Evolutionary conservation across 2,888 invertebrate genomes (phyloP), one percentile per base, ranked within the genome.

Genomic region (Camponotus fellah): DNA sequence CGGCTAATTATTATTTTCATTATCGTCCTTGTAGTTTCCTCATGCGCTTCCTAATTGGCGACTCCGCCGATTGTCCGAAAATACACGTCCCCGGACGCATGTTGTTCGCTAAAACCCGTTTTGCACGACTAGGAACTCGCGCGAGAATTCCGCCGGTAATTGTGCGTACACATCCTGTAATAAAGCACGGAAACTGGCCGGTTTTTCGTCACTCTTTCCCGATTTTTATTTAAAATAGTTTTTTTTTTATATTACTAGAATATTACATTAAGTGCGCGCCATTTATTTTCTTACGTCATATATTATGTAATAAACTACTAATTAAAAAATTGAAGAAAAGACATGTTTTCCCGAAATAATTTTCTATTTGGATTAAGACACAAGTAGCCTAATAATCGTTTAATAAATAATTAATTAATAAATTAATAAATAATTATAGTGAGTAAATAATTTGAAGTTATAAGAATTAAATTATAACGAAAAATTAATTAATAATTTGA

Each of bases 1-100:
- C 12, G 46, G 79, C 34, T 71, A 80, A 80, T 80, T 80, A 71
- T 71, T 71, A 80, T 80, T 80, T 80, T 80, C 79, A 80, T 80
- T 80, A 71, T 60, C 60, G 71, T 46, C 71, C 79, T 80, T 80
- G 71, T 60, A 80, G 46, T 60, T 80, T 71, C 46, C 71, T 71
- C 79, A 80, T 34, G 60, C 60, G 71, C 71, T 60, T 60, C 60
- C 79, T 80, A 80, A 80, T 80, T 80, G 71, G 79, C 60, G 79
- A 71, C 26, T 60, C 46, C 37, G 12, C 46, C 46, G 60, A 60
- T 80, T 80, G 71, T 17, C 21, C 71, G 34, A 43, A 34, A 71
- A 79, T 60, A 60, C 79, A 60, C 17, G 60, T 80, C 71, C 71
- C 71, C 17, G 17, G 79, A 37, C 46, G 49, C 26, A 5, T 46